Base-by-base conservation (phyloP, 2,113 vertebrate genomes). In the Callionymus lyra region DNA sequence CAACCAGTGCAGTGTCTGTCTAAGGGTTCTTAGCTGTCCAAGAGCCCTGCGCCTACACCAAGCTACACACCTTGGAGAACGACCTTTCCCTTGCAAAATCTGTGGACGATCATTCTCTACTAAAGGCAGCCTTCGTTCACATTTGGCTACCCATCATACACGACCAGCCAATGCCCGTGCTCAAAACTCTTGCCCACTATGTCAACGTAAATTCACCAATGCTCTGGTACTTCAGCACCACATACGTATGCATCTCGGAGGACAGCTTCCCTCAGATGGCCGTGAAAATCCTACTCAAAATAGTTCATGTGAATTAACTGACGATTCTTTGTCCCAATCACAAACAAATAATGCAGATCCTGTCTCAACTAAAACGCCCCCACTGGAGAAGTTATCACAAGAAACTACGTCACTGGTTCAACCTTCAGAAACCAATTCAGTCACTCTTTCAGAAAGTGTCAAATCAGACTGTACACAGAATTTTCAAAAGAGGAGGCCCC, bases 51-150 rank as follows among this genome's bases (percentile, higher is more conserved):
- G 89, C 37, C 81, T 95, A 16, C 92, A 95, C 69, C 91, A 92
- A 9, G 89, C 91, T 33, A 91, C 91, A 6, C 92, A 94, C 38
- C 87, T 91, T 15, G 86, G 91, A 2, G 91, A 95, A 60, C 81
- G 90, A 2, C 91, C 92, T 6, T 93, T 92, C 67, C 90, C 90
- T 12, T 95, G 92, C 70, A 93, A 93, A 56, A 83, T 90, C 39
- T 94, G 92, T 56, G 91, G 92, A 10, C 81, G 91, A 32, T 91
- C 89, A 34, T 94, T 93, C 44, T 91, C 91, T 39, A 95, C 90
- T 33, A 87, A 91, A 57, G 89, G 90, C 6, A 92, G 91, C 53
- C 80, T 95, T 42, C 82, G 90, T 1, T 90, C 90, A 10, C 92
- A 93, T 71, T 79, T 90, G 1, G 90, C 90, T 47, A 91, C 87